Base-by-base conservation (phyloP, 2,113 vertebrate genomes). In the Zapornia atra region DNA sequence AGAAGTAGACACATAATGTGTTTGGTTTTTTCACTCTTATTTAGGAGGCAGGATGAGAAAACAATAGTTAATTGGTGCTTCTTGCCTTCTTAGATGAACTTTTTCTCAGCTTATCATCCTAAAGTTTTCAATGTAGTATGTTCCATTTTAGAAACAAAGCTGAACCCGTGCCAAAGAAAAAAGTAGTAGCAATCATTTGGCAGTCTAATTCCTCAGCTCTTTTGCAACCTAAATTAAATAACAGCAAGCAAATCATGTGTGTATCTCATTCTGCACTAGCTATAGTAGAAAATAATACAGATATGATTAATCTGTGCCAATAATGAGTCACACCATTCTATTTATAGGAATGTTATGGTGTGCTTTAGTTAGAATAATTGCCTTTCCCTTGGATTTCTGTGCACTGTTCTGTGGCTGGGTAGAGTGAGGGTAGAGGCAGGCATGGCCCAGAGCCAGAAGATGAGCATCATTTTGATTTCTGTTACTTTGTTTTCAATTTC, bases 61-160 rank as follows among this genome's bases (percentile, higher is more conserved):
- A 46, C 46, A 68, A 31, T 14, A 61, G 10, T 83, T 80, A 60
- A 48, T 59, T 63, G 31, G 15, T 82, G 34, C 4, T 63, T 66
- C 46, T 88, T 93, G 17, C 33, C 56, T 69, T 65, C 42, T 68
- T 46, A 60, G 24, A 56, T 60, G 18, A 83, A 56, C 22, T 87
- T 88, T 89, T 86, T 79, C 34, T 72, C n/a, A 51, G 34, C 16
- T 82, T 56, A 48, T 80, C 31, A 38, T 96, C 34, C 36, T 63
- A 15, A 46, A 86, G 26, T 81, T 89, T 86, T 75, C 65, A 72
- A 5, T 86, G 42, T 29, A 75, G 15, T 70, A 28, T 64, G 50
- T 86, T 89, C 26, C 12, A 11, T 90, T 90, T 94, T 78, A 89
- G 78, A 93, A 88, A 78, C 18, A 90, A 94, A 96, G 20, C 63